These are phyloP conservation scores for Lepidotrigona ventralis DNA, from an alignment of 1,140 invertebrate genomes.

Conservation along the genomic window DNA sequence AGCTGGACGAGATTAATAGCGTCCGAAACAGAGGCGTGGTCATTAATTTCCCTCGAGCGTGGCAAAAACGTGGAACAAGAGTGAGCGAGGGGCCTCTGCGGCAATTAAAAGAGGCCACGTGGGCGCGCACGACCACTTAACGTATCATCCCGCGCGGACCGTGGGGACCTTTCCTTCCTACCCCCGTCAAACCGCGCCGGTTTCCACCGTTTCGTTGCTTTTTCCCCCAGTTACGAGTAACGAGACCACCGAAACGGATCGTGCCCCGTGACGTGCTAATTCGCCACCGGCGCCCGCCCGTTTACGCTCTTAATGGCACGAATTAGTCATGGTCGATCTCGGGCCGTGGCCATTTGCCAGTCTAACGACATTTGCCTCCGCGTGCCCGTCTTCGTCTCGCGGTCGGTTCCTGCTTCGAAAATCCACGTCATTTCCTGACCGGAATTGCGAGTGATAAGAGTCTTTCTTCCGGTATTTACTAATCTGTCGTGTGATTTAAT, in stretches of 20 bases:
- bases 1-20: conserved; percentile 52
- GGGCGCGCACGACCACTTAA: conserved; percentile 32
- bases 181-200: background rate
- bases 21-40: conserved; percentile 38
- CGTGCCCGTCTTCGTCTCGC: too few species aligned
- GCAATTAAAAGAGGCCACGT: conserved; percentile 57
- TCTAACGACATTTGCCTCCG: background rate
- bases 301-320: background rate
- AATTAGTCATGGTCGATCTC: conserved; percentile 5
- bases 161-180: background rate
- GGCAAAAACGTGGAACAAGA: conserved; percentile 56
- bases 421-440: too few species aligned
- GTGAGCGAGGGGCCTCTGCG: conserved; percentile 34
- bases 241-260: background rate
- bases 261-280: background rate
- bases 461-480: too few species aligned
- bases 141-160: conserved; percentile 30
- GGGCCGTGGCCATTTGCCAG: background rate
- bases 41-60: conserved; percentile 56
- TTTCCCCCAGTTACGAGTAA: background rate
- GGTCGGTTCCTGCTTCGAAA: too few species aligned
- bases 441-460: too few species aligned
- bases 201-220: background rate
- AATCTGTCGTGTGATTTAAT: too few species aligned
- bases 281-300: background rate